Conservation (phyloP, 2,113 vertebrate genomes). For the Gobius niger region DNA sequence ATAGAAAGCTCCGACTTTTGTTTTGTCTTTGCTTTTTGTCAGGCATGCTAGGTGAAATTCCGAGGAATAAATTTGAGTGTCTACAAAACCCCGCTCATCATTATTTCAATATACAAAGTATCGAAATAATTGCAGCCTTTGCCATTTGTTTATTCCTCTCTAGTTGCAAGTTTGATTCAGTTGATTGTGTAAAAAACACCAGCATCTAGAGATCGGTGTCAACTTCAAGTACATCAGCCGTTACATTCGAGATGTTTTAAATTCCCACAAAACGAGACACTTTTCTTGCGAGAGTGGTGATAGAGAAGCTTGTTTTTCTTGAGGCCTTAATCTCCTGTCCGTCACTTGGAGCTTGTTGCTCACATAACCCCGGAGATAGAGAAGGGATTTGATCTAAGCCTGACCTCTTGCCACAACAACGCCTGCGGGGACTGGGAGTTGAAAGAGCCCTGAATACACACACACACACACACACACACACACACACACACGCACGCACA, state of each 20-base stretch:
- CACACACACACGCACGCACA: not conserved
- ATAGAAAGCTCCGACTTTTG: not conserved
- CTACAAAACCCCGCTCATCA: too few relatives aligned
- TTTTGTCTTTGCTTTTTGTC: not conserved
- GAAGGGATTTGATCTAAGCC: conserved; percentile 12
- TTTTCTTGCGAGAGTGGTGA: not conserved
- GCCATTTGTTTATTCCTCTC: too few relatives aligned
- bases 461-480: not conserved
- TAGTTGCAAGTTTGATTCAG: not conserved
- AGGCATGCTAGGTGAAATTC: not conserved
- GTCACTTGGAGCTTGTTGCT: not conserved
- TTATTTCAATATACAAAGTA: too few relatives aligned
- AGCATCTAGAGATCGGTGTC: too few relatives aligned
- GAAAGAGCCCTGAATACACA: not conserved
- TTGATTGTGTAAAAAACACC: too few relatives aligned
- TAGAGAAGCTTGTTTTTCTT: not conserved
- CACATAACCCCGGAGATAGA: conserved; percentile 3
- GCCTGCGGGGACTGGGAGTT: conserved; percentile 10
- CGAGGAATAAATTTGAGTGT: not conserved
- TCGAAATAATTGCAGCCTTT: too few relatives aligned
- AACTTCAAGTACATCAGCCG: not conserved
- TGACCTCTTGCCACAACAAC: conserved; percentile 17
- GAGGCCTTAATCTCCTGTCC: conserved; percentile 6
- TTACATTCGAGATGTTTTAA: not conserved
- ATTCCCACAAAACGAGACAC: not conserved